Evolutionary conservation across 2,113 vertebrate species (phyloP).

Genomic region (Cyanistes caeruleus): DNA sequence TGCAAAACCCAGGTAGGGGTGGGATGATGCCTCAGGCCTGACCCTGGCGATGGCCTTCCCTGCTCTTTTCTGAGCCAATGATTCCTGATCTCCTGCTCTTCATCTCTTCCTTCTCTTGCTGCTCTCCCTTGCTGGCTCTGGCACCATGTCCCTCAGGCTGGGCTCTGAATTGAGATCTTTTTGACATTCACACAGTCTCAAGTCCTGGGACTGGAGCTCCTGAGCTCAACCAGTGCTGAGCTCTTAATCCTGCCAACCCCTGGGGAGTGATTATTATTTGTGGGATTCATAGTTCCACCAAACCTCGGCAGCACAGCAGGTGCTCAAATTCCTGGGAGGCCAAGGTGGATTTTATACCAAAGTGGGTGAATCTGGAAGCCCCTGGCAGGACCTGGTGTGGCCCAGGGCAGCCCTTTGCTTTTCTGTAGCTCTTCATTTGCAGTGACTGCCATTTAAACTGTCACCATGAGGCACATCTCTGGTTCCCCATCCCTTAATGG

Average conservation of each 20-base stretch:
- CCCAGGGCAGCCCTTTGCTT: background rate
- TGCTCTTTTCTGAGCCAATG: background rate
- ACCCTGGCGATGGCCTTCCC: background rate
- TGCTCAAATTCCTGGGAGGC: background rate
- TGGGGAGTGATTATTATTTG: background rate
- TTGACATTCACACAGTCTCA: background rate
- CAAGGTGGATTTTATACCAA: background rate
- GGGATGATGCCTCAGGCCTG: background rate
- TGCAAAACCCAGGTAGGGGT: background rate
- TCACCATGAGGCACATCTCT: fast-evolving
- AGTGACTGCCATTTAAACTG: background rate
- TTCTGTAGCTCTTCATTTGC: background rate
- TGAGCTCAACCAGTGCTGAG: fast-evolving
- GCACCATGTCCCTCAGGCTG: fast-evolving
- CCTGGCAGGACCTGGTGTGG: background rate
- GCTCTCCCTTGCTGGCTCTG: background rate
- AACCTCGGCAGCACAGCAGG: background rate
- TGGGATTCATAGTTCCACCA: background rate
- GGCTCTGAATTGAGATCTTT: background rate
- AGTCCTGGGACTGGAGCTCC: background rate
- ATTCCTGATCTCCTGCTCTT: background rate
- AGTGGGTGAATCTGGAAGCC: background rate
- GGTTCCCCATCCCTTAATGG: background rate
- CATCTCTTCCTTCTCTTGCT: background rate
- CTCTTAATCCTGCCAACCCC: background rate